phyloP scores from a whole-genome alignment of 92 coral and sea anemone genomes.

The Desmophyllum pertusum region DNA sequence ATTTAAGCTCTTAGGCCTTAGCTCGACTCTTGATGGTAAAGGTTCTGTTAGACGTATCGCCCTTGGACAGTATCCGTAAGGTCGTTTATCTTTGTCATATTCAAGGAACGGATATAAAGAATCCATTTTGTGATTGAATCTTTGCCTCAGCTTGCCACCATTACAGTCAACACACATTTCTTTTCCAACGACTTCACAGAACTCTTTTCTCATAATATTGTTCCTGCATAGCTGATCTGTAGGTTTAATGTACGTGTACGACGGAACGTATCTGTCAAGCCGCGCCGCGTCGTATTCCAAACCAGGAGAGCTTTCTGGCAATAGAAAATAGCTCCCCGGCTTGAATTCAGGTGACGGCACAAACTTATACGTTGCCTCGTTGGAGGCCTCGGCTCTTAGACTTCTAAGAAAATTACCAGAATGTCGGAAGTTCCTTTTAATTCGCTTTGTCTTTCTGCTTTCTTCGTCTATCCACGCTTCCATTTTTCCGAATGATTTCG shows the following conservation, averaged over 20 bases:
- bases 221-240: constrained; percentile 47
- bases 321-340: constrained; percentile 61
- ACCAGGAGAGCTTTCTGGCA: constrained; percentile 41
- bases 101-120: constrained; percentile 66
- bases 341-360: constrained; percentile 67
- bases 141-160: constrained; percentile 55
- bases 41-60: constrained; percentile 77
- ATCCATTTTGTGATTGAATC: constrained; percentile 59
- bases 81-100: constrained; percentile 64
- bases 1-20: background rate
- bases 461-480: constrained; percentile 34
- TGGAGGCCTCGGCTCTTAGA: constrained; percentile 21
- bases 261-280: constrained; percentile 19
- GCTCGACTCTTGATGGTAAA: constrained; percentile 35
- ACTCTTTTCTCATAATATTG: constrained; percentile 52
- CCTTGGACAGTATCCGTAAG: constrained; percentile 85
- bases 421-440: constrained; percentile 2
- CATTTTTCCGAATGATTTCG: constrained; percentile 16
- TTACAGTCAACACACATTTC: constrained; percentile 72
- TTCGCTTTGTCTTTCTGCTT: background rate
- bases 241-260: constrained; percentile 28
- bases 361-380: constrained; percentile 27
- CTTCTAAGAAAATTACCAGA: constrained; percentile 25
- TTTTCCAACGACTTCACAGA: constrained; percentile 77
- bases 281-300: constrained; percentile 33